Percentiles rank a stretch among this genome's conserved stretches.
These are phyloP conservation scores for Leptinotarsa peninsularis DNA, from an alignment of 2,888 invertebrate genomes.

Conservation along the genomic window DNA sequence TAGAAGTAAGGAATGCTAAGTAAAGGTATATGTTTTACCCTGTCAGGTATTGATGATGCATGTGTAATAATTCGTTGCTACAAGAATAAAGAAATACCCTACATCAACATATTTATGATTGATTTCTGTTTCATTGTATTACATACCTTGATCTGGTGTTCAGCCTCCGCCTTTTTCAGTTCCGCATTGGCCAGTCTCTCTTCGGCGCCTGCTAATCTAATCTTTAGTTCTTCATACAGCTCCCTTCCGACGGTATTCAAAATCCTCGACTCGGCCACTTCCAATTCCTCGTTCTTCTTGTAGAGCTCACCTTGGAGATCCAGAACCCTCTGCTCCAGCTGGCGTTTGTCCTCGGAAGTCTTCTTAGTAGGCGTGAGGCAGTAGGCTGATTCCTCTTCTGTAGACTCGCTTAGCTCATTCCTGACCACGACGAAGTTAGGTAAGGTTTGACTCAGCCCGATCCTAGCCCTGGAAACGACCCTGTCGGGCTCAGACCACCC, in stretches of 20 bases:
- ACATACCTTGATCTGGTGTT: constrained; percentile 28
- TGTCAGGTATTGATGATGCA: too few relatives aligned
- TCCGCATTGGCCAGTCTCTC: constrained; percentile 50
- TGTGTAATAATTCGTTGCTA: too few relatives aligned
- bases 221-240: constrained; percentile 58
- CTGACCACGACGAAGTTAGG: constrained; percentile 51
- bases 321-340: constrained; percentile 64
- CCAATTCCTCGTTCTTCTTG: constrained; percentile 50
- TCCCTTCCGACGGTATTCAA: constrained; percentile 27
- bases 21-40: too few relatives aligned
- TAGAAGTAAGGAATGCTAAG: too few relatives aligned
- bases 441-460: constrained; percentile 72
- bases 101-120: too few relatives aligned
- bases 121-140: too few relatives aligned
- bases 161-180: constrained; percentile 47
- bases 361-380: constrained; percentile 35
- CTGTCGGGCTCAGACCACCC: constrained; percentile 90
- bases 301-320: constrained; percentile 65
- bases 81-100: too few relatives aligned
- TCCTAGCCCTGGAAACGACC: constrained; percentile 82
- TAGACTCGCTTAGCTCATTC: constrained; percentile 53
- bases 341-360: constrained; percentile 40
- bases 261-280: constrained; percentile 29
- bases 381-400: constrained; percentile 57
- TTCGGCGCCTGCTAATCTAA: constrained; percentile 53